Base-by-base conservation (phyloP, 1,140 invertebrate genomes). In the Pseudomyrmex gracilis region DNA sequence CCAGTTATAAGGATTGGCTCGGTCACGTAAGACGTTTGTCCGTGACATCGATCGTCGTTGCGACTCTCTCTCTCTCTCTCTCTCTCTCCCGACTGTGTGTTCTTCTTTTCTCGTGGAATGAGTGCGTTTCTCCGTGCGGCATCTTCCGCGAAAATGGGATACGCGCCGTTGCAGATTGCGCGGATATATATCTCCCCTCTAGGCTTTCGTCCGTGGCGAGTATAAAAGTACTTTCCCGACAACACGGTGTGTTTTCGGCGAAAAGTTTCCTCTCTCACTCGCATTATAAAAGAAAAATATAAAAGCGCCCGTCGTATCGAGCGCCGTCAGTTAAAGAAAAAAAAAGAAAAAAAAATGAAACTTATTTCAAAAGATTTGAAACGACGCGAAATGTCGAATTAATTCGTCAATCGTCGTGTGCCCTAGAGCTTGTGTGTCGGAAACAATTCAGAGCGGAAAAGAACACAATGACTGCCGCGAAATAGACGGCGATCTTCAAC, bases 401-500 rank as follows among this genome's bases (percentile, higher is more conserved):
- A 78, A 78, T 70, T 51, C 66, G 47, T 80, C 76, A 68, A 78
- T 47, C 76, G 43, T 24, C 34, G 34, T 4, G 34, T 63, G 17
- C 17, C 55, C 67, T 70, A 60, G 78, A 47, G 51, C 43, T n/a
- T n/a, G 43, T 13, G 64, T 55, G 13, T 20, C 24, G 57, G 61
- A 68, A 84, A 47, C 49, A 61, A 78, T 61, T 68, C 64, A 4
- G 43, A 4, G 43, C 10, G 53, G 58, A 70, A 80, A 43, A 70
- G 53, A 80, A 70, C 15, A 55, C 66, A 80, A 80, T 57, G 43
- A 70, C 55, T 15, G 53, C 66, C 22, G 15, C 53, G 43, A 80
- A 70, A 80, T 80, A 80, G 76, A 71, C 66, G 53, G 76, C 76
- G 66, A 80, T 80, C 71, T 80, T 80, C 76, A 53, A 80, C 76